Evolutionary conservation across 2,888 invertebrate genomes (phyloP).

Genomic region (Drosophila differens): DNA sequence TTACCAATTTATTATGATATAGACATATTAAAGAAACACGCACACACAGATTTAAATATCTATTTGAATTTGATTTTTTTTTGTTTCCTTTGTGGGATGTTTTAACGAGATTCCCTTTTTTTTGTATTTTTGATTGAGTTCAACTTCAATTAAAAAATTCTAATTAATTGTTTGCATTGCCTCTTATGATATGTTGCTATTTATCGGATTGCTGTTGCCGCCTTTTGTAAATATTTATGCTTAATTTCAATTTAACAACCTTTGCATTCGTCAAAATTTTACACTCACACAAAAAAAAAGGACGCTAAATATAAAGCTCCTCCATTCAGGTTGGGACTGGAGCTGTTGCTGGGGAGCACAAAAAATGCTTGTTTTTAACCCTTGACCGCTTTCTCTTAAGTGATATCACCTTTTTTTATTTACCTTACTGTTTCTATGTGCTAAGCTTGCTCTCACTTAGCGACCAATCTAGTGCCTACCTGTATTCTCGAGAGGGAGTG

Average conservation of each 20-base stretch:
- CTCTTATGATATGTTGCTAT: slow-evolving; percentile 74
- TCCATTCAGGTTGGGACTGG: slow-evolving; percentile 15
- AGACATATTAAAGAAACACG: slow-evolving; percentile 41
- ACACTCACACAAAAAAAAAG: slow-evolving; percentile 33
- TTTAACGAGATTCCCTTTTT: slow-evolving; percentile 19
- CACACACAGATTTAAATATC: slow-evolving; percentile 20
- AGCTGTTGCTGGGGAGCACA: slow-evolving; percentile 28
- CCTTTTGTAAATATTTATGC: slow-evolving; percentile 77
- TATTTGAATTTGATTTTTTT: slow-evolving; percentile 27
- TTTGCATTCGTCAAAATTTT: slow-evolving; percentile 44
- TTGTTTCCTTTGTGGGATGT: slow-evolving; percentile 6
- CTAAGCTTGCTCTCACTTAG: slow-evolving; percentile 12
- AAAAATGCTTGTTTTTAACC: slow-evolving; percentile 56
- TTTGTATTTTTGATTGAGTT: slow-evolving; percentile 10
- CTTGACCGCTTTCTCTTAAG: slow-evolving; percentile 41
- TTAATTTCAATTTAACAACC: slow-evolving; percentile 75
- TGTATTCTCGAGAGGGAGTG: slow-evolving; percentile 27
- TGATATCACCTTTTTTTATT: slow-evolving; percentile 56
- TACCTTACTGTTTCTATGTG: slow-evolving; percentile 22
- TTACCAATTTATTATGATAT: slow-evolving; percentile 53
- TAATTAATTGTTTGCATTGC: slow-evolving; percentile 57
- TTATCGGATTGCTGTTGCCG: slow-evolving; percentile 52
- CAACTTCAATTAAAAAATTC: slow-evolving; percentile 52
- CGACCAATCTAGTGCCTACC: slow-evolving; percentile 29
- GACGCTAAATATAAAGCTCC: slow-evolving; percentile 46